Evolutionary conservation across 2,888 invertebrate genomes (phyloP), one percentile per base, ranked within the genome.

Genomic region (Leptarthrus brevirostris): DNA sequence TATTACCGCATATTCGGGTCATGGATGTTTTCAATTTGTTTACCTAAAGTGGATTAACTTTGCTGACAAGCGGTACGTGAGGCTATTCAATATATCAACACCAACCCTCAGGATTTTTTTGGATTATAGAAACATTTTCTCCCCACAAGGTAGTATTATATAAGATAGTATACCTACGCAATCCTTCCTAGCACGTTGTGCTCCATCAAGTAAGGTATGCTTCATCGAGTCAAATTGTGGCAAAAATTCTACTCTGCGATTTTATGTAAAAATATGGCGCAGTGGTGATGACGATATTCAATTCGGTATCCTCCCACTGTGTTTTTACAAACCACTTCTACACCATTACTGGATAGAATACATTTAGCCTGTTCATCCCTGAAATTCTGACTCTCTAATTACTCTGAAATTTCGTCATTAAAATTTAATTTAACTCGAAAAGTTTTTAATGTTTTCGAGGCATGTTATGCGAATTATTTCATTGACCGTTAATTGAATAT

Each of bases 1-100:
- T 64, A 64, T 64, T 20, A 26, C 36, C 58, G 36, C 36, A 22
- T 16, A 44, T 44, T 64, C 64, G 64, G 47, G 64, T 64, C 64
- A 64, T 64, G 64, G 64, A 64, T 64, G 64, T 24, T 64, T 64
- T 64, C 64, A 64, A 64, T 64, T 64, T 64, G 47, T 64, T 64
- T 64, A 64, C 64, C 64, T 64, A 64, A 64, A 64, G 64, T 64
- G 64, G 64, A 64, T 64, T 64, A 64, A 64, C 64, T 64, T 64
- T 64, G 47, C 58, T 64, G 64, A 26, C 47, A 64, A 20, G 44
- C 47, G 64, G 47, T 40, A 47, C 64, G 64, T 64, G 64, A 64
- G 64, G 64, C 64, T 44, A 44, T 64, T 47, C 24, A 20, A 22
- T 14, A 22, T 44, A 40, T 22, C 47, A 64, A 24, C 64, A 64